Conservation (phyloP, 92 coral and sea anemone genomes). For the Hydrozoanthus gracilis region DNA sequence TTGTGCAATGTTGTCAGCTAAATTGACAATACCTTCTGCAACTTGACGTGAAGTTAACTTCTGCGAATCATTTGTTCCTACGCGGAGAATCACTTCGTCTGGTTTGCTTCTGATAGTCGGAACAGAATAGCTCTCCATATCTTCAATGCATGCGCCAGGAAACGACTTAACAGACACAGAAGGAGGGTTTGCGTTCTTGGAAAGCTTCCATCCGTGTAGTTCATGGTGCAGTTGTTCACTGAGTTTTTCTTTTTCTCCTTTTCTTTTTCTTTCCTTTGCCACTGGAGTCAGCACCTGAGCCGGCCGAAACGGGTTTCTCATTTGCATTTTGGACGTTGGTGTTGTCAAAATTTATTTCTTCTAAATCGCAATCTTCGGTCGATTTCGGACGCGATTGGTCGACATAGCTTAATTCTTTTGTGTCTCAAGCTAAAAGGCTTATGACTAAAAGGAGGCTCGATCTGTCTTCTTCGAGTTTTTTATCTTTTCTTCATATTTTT, state of each 20-base stretch:
- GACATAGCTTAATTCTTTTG: not conserved
- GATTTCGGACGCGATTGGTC: constrained; percentile 2
- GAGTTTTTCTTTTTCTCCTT: constrained; percentile 6
- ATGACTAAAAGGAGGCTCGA: constrained; percentile 14
- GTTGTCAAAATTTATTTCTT: constrained; percentile 21
- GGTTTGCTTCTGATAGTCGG: constrained; percentile 18
- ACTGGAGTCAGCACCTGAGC: not conserved
- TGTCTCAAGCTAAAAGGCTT: constrained; percentile 28
- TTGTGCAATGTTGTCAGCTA: constrained; percentile 48
- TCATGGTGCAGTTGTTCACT: not conserved
- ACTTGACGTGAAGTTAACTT: constrained; percentile 8
- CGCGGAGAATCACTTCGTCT: constrained; percentile 2
- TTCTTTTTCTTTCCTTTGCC: not conserved
- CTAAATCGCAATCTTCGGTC: not conserved
- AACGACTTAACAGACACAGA: constrained; percentile 25
- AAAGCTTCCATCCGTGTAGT: not conserved
- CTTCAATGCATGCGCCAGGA: not conserved
- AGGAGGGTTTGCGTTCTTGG: constrained; percentile 1
- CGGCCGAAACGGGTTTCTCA: constrained; percentile 7
- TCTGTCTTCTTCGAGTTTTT: constrained; percentile 33
- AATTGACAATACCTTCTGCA: constrained; percentile 29
- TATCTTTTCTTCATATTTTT: constrained; percentile 17
- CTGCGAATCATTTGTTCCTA: constrained; percentile 3
- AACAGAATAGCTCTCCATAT: constrained; percentile 15
- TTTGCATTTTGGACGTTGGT: constrained; percentile 8